Evolutionary conservation across 2,888 invertebrate species (phyloP), one percentile per base, ranked within the genome.

Genomic region (Latrodectus hesperus): DNA sequence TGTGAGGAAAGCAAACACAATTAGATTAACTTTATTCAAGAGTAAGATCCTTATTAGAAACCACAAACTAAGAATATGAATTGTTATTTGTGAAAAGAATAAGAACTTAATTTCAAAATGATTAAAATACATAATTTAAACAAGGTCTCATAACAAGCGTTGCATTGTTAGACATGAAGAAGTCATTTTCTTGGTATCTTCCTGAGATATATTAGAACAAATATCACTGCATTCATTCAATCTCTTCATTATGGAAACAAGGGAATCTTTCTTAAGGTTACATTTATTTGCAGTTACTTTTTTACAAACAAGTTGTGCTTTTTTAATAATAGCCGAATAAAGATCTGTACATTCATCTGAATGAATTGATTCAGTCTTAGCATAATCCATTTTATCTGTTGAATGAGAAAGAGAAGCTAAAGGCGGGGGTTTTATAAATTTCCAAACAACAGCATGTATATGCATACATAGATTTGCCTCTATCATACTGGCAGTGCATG

Each of bases 401-500:
- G 53, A 68, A 38, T 65, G 74, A 11, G 82, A 82, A 68, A 49
- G 16, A 22, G 74, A 16, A 65, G 74, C 75, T 14, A 70, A 64
- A 55, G 75, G 75, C 38, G 75, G 82, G 4, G 82, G 82, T 1
- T 68, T 70, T 38, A 82, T 17, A 49, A 82, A 75, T 11, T 82
- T 75, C 75, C 75, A 82, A n/a, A 74, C 82, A 10, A 82, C 75
- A 3, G 82, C 82, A 75, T 82, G 82, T 22, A 82, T 82, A 38
- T 82, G 82, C 0, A 68, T 53, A 55, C 82, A 82, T 9, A 82
- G 55, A 49, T 82, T 75, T n/a, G 75, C 82, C 75, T 75, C 70
- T 2, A 82, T 75, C 52, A 82, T 22, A 38, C 64, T 82, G 70
- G 68, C 17, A 26, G 55, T 38, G 49, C 82, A 82, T 17, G 49